Conservation (phyloP, 2,113 vertebrate genomes). For the Melospiza georgiana region DNA sequence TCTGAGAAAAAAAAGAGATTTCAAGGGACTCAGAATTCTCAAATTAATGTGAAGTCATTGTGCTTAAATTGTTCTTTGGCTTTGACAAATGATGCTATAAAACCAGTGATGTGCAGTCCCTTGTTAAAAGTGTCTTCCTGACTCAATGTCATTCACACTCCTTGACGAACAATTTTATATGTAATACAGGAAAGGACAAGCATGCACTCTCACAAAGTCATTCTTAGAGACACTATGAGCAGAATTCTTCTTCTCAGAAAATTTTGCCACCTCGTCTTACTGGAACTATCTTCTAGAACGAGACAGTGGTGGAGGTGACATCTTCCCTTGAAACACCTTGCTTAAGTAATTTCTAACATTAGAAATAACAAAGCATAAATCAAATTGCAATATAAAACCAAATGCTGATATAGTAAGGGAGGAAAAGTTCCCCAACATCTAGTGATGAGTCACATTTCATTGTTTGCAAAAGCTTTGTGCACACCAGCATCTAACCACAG, state of each 20-base stretch:
- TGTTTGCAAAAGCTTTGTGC: background rate
- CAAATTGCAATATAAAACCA: background rate
- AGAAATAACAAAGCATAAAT: background rate
- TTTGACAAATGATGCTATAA: conserved; percentile 25
- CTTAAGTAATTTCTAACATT: background rate
- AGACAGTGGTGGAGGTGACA: background rate
- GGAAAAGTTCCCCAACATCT: background rate
- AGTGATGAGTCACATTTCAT: background rate
- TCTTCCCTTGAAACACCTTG: background rate
- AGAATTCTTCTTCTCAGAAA: background rate
- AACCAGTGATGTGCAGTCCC: background rate
- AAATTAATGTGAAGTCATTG: background rate
- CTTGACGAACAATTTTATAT: background rate
- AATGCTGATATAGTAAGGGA: background rate
- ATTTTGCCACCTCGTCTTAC: background rate
- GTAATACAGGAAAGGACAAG: background rate
- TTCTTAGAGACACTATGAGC: background rate
- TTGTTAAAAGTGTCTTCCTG: background rate
- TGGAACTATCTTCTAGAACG: background rate
- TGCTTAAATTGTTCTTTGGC: background rate
- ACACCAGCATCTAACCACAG: background rate
- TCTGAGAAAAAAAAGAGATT: background rate
- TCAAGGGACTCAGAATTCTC: background rate
- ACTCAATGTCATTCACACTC: background rate
- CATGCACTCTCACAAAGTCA: background rate